Base-by-base conservation (phyloP, 2,113 vertebrate species). In the Hippocampus abdominalis region DNA sequence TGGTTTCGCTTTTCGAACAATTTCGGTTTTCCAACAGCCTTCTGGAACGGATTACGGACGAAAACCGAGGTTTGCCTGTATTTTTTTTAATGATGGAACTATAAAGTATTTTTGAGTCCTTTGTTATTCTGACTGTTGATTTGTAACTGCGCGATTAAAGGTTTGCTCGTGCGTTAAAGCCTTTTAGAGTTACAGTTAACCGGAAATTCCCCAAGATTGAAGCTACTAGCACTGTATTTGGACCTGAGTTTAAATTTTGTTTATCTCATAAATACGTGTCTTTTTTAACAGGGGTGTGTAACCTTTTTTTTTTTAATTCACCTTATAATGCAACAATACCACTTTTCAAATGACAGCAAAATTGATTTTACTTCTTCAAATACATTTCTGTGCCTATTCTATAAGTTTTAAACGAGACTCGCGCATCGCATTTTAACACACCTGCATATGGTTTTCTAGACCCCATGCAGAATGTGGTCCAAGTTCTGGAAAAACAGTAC, bases 401-500 rank as follows among this genome's bases (percentile, higher is more conserved):
- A 39, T 16, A 64, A 27, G 21, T n/a, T 27, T 7, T 44, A 21
- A 32, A 32, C 29, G 36, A 51, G 9, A 44, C 10, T 66, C 29
- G 1, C 51, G 64, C 56, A 18, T 18, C 18, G 9, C 16, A 57
- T 40, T 21, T 9, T 54, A 44, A 71, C 44, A 63, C 4, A 2
- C 64, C 60, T 66, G n/a, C 44, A 13, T 42, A 1, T 60, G 0
- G 67, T 46, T 72, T 3, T 65, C 3, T 54, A 98, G 97, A 98
- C 88, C 96, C 96, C 4, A 94, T 97, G 76, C 96, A 98, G 83
- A 96, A 96, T 3, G 94, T 96, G 82, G 96, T 98, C 1, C 96
- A 96, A 89, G 93, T 95, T 21, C 78, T 99, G 85, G 97, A 99
- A 90, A 97, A 96, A 53, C 96, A 98, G 78, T 98, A 99, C 83